A percentile compares a stretch with the other conserved stretches of the same genome.
These are phyloP conservation scores for Oscheius sp. DNA, from an alignment of 2,888 invertebrate species.

Conservation along the genomic window DNA sequence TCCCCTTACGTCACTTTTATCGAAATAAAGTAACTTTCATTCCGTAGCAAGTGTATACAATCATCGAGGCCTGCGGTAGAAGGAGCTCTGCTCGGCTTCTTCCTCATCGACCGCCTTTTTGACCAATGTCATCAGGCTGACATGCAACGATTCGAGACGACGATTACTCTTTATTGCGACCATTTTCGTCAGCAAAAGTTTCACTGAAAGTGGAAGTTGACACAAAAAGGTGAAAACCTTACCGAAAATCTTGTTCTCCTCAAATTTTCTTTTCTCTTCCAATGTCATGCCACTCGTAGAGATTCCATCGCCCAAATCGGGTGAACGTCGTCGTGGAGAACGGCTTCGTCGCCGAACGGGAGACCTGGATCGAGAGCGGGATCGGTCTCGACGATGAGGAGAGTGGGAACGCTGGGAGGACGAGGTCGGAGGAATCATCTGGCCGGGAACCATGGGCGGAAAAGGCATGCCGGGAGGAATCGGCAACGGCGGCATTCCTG, in stretches of 20 bases:
- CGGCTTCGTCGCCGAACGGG: background rate
- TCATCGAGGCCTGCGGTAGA: too few species aligned
- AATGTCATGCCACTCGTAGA: background rate
- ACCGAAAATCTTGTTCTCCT: conserved; percentile 31
- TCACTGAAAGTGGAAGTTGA: background rate
- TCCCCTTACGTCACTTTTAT: too few species aligned
- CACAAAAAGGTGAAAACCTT: background rate
- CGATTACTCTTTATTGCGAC: conserved; percentile 9
- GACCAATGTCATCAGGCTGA: conserved; percentile 21
- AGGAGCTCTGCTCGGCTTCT: background rate
- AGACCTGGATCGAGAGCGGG: background rate
- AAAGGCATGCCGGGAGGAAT: too few species aligned
- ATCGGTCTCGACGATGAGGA: background rate
- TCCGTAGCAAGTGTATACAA: too few species aligned
- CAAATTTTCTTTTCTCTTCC: conserved; percentile 1
- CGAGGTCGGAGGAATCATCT: background rate
- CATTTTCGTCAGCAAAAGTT: conserved; percentile 25
- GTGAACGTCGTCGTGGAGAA: background rate
- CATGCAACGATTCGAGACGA: conserved; percentile 25
- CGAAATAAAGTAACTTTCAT: too few species aligned
- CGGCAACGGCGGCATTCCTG: too few species aligned
- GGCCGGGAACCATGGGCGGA: too few species aligned
- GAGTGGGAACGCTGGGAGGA: background rate
- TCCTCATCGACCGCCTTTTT: conserved; percentile 30
- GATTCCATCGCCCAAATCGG: background rate